Evolutionary conservation across 1,140 invertebrate genomes (phyloP), one percentile per base, ranked within the genome.

Genomic region (Ectropis grisescens): DNA sequence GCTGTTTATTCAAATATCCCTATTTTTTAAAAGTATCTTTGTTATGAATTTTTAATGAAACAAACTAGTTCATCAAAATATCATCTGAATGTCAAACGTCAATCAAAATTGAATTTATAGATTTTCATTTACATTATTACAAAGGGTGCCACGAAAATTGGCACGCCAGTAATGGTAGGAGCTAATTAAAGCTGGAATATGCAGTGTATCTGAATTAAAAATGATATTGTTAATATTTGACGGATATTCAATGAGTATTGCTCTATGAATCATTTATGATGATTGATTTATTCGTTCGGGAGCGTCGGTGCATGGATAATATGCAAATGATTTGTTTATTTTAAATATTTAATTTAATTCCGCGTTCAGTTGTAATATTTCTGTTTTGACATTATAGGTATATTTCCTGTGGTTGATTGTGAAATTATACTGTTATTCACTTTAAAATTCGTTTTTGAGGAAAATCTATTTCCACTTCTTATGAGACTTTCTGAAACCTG

Each of bases 211-310:
- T 9, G 24, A 28, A 49, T 58, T 49, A 59, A 58, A 55, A 51
- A 62, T 47, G 47, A 43, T 31, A 50, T 49, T 43, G 47, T 47
- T 32, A 40, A 19, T 19, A 8, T 19, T 19, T 19, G 16, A 3
- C 16, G n/a, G n/a, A n/a, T n/a, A n/a, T n/a, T 19, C 16, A 8
- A 19, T 19, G 16, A n/a, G n/a, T n/a, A n/a, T n/a, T n/a, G n/a
- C n/a, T n/a, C 27, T 54, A 54, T 80, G 70, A 78, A 80, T 78
- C 29, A 68, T 71, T 75, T 58, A 80, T 70, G 25, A 7, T 37
- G 23, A 67, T 76, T 74, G 64, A 61, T 75, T 71, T 66, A n/a
- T 72, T 54, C 50, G 37, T 41, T 49, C 47, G 44, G 58, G 68
- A 72, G 70, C 68, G 70, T 72, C 52, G 53, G 53, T 47, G 47